Conservation (phyloP, 2,797 vertebrate species). For the Peromyscus aztecus region DNA sequence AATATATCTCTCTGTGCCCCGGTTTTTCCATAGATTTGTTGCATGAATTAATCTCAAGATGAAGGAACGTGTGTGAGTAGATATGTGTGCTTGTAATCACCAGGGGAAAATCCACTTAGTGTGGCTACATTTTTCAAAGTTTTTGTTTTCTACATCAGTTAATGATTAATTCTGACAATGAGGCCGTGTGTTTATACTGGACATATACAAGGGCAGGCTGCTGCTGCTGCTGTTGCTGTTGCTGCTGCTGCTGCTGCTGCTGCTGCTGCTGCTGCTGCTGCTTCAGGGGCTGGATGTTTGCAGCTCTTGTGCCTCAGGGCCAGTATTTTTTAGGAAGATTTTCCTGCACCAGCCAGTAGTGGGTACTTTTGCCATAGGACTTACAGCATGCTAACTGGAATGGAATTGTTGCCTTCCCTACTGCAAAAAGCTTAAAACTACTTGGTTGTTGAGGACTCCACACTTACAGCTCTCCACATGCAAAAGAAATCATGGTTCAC, state of each 20-base stretch:
- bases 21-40: background rate
- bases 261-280: background rate
- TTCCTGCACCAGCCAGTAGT: background rate
- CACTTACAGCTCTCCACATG: background rate
- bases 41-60: background rate
- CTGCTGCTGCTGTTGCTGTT: background rate
- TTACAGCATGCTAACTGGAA: background rate
- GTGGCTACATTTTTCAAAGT: background rate
- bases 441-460: background rate
- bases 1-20: background rate
- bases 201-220: background rate
- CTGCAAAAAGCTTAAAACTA: background rate
- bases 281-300: background rate
- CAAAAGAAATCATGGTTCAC: background rate
- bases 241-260: background rate
- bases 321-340: conserved; percentile 16
- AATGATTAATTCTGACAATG: background rate
- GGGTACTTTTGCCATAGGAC: background rate
- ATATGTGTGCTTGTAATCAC: background rate
- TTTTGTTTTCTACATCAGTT: conserved; percentile 1
- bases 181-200: background rate
- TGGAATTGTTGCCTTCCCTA: background rate
- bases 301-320: background rate
- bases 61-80: background rate
- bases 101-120: background rate